Evolutionary conservation across 2,797 vertebrate species (phyloP).

Genomic region (Urocyon cinereoargenteus): DNA sequence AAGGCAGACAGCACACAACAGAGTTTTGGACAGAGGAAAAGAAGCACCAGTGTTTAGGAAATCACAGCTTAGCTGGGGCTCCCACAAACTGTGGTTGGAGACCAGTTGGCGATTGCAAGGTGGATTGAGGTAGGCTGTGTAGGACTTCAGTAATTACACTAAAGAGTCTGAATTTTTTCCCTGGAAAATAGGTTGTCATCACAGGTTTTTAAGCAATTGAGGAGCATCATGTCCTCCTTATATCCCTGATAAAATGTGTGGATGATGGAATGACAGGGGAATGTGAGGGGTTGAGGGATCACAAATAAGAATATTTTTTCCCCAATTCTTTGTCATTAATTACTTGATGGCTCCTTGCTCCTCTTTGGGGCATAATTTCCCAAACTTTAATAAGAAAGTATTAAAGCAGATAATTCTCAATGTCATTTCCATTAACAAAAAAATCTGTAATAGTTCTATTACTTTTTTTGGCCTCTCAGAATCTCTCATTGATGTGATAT

Average conservation of each 20-base stretch:
- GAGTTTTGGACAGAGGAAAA: not conserved
- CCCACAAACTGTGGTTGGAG: not conserved
- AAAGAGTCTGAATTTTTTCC: not conserved
- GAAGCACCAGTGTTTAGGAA: not conserved
- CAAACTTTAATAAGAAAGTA: not conserved
- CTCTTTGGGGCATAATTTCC: not conserved
- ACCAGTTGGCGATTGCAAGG: fast-evolving
- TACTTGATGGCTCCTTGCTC: not conserved
- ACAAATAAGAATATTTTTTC: fast-evolving
- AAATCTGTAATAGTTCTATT: no score
- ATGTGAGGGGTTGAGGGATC: not conserved
- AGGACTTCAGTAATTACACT: no score
- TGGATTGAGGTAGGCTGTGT: fast-evolving
- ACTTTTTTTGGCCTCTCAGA: not conserved
- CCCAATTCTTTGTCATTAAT: not conserved
- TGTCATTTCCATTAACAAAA: not conserved
- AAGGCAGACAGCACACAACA: fast-evolving
- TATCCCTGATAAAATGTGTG: not conserved
- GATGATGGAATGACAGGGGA: not conserved
- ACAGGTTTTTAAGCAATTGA: not conserved
- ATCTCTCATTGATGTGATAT: not conserved
- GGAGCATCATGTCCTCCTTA: not conserved
- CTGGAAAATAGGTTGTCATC: not conserved
- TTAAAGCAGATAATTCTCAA: not conserved
- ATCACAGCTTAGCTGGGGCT: not conserved